These are phyloP conservation scores for Tetranychus truncatus DNA, from an alignment of 2,888 invertebrate genomes.

Conservation along the genomic window DNA sequence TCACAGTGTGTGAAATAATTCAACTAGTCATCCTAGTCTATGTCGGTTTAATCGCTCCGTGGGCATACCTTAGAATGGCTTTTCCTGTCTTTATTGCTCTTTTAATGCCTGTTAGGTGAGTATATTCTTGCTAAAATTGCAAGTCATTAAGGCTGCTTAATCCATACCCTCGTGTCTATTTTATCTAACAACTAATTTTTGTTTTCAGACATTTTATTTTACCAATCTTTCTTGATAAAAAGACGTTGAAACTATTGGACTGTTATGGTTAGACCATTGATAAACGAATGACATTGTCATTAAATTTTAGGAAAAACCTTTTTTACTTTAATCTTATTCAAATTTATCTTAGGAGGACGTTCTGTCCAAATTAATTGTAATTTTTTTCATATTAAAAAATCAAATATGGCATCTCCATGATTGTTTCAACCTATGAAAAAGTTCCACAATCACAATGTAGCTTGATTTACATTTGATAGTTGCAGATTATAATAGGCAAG, in stretches of 20 bases:
- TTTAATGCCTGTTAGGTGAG: constrained; percentile 32
- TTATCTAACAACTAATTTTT: no score
- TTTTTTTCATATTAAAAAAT: no score
- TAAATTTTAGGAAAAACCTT: not conserved
- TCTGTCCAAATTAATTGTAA: no score
- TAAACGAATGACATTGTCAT: not conserved
- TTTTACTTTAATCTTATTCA: not conserved
- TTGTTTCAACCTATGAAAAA: no score
- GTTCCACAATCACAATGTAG: no score
- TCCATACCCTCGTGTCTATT: not conserved
- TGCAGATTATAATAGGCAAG: no score
- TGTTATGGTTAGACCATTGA: constrained; percentile 27
- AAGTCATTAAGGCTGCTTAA: not conserved
- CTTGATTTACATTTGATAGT: no score
- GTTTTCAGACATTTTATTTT: not conserved
- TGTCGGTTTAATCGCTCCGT: constrained; percentile 33
- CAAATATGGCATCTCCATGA: no score
- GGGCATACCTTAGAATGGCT: constrained; percentile 40
- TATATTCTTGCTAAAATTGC: not conserved
- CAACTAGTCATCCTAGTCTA: constrained; percentile 34
- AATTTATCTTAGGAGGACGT: not conserved
- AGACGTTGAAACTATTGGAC: constrained; percentile 34
- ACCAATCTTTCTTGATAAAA: constrained; percentile 11
- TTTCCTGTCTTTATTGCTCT: constrained; percentile 38
- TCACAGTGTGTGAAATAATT: constrained; percentile 34